phyloP scores from a whole-genome alignment of 2,113 vertebrate genomes.

The Phoxinus phoxinus region DNA sequence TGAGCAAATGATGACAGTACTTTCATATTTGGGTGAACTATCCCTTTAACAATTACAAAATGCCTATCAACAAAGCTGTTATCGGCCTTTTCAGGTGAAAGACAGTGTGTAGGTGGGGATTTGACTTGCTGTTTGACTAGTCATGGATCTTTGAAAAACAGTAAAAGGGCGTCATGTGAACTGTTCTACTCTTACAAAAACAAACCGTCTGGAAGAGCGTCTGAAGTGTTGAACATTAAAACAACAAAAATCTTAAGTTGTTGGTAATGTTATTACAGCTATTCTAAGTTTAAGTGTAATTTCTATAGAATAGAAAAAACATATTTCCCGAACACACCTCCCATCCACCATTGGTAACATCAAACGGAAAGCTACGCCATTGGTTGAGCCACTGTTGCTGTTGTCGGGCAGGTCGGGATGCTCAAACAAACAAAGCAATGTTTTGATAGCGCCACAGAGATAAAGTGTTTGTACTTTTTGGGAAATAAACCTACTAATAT shows the following conservation, averaged over 20 bases:
- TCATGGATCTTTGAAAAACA: not conserved
- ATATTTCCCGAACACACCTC: not conserved
- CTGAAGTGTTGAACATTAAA: not conserved
- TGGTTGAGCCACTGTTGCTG: not conserved
- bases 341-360: not conserved
- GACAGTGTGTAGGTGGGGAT: not conserved
- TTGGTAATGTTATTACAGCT: not conserved
- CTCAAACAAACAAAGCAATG: not conserved
- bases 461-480: not conserved
- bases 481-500: not conserved
- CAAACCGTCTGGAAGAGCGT: not conserved
- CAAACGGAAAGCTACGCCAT: not conserved
- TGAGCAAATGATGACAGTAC: not conserved
- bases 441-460: not conserved
- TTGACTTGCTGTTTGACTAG: constrained; percentile 34
- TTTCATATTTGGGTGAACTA: not conserved
- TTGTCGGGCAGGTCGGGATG: not conserved
- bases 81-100: constrained; percentile 3
- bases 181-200: constrained; percentile 16
- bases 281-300: constrained; percentile 1
- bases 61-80: constrained; percentile 14
- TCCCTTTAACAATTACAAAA: constrained; percentile 21
- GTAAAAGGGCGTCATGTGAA: not conserved
- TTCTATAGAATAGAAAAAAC: not conserved
- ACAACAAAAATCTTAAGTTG: not conserved